phyloP scores from a whole-genome alignment of 2,113 vertebrate species.

The Anser cygnoides region DNA sequence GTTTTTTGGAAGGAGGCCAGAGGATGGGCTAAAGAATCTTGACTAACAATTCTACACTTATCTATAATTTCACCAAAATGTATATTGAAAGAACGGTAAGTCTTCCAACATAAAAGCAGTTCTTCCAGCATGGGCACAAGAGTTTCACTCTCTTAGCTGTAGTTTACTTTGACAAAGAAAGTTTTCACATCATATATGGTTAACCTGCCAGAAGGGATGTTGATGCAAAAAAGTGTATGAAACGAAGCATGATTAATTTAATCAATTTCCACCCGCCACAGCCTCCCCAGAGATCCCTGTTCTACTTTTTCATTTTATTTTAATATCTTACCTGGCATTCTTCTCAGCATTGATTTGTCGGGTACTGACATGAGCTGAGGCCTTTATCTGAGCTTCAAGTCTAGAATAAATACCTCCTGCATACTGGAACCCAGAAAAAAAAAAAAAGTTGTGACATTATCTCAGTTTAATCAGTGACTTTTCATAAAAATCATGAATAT shows the following conservation, averaged over 20 bases:
- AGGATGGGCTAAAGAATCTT: neutral
- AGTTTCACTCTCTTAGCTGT: neutral
- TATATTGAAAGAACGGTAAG: fast-evolving
- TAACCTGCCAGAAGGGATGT: neutral
- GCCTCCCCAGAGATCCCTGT: neutral
- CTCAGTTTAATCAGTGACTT: neutral
- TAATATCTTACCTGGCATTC: conserved; percentile 74
- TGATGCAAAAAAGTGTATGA: neutral
- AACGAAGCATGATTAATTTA: fast-evolving
- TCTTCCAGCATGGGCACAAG: neutral
- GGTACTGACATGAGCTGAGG: conserved; percentile 75
- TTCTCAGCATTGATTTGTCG: conserved; percentile 86
- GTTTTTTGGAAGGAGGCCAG: neutral
- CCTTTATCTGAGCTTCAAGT: conserved; percentile 90
- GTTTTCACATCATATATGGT: neutral
- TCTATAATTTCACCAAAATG: neutral
- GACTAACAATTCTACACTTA: neutral
- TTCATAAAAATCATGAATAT: neutral
- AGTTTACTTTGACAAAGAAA: neutral
- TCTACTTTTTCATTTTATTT: neutral
- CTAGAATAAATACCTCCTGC: conserved; percentile 91
- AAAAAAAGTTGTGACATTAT: neutral
- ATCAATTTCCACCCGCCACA: neutral
- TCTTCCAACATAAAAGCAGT: neutral
- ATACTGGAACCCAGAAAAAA: conserved; percentile 73